Percentiles rank a stretch among this genome's conserved stretches.
Evolutionary conservation across 2,888 invertebrate species (phyloP).

Genomic region (Coelopa pilipes): DNA sequence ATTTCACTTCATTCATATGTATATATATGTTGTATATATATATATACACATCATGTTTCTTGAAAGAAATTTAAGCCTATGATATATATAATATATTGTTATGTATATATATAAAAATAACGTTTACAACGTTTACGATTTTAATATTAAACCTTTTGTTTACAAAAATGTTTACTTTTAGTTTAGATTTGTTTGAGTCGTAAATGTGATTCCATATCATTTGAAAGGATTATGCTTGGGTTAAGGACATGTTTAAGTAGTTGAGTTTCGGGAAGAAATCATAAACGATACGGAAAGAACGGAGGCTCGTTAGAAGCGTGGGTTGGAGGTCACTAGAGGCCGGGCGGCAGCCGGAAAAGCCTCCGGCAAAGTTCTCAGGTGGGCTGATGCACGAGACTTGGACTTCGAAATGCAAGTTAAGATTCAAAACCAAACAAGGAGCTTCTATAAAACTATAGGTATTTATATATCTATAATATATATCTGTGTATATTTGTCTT

Average conservation of each 20-base stretch:
- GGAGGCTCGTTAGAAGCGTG: slow-evolving; percentile 5
- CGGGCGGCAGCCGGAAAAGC: slow-evolving; percentile 19
- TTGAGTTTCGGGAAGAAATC: neutral
- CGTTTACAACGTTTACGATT: slow-evolving; percentile 42
- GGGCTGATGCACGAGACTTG: slow-evolving; percentile 21
- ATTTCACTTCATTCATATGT: slow-evolving; percentile 32
- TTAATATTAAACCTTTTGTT: slow-evolving; percentile 19
- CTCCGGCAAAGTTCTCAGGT: slow-evolving; percentile 17
- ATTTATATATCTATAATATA: neutral
- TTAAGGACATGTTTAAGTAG: slow-evolving; percentile 7
- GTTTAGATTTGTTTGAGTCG: neutral
- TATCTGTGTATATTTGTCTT: neutral
- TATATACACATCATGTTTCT: slow-evolving; percentile 41
- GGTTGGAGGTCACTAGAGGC: slow-evolving; percentile 22
- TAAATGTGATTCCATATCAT: neutral
- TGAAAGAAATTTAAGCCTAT: slow-evolving; percentile 40
- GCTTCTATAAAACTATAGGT: neutral
- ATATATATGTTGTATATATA: slow-evolving; percentile 32
- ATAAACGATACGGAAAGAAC: neutral
- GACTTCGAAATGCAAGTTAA: neutral
- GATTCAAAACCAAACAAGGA: neutral
- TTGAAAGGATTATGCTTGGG: neutral
- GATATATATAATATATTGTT: slow-evolving; percentile 40
- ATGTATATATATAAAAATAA: slow-evolving; percentile 44
- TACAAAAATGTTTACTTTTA: slow-evolving; percentile 13